These are phyloP conservation scores for Melitaea cinxia DNA, from an alignment of 1,140 invertebrate genomes.

Conservation along the genomic window DNA sequence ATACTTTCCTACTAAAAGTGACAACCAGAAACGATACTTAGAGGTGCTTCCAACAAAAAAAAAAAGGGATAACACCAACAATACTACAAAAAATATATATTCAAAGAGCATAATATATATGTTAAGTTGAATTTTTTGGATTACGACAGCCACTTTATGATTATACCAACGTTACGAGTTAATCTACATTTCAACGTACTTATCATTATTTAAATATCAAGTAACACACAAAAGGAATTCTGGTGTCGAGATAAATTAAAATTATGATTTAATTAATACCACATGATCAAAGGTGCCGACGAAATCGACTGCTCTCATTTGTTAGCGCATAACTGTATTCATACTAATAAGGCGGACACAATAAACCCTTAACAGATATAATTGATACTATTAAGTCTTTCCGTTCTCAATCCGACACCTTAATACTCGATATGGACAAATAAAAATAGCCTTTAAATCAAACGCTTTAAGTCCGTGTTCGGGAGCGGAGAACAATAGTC, in stretches of 20 bases:
- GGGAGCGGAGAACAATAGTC: slow-evolving; percentile 21
- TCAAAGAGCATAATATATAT: too few species aligned
- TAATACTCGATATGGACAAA: slow-evolving; percentile 16
- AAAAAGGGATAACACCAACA: too few species aligned
- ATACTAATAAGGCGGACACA: slow-evolving; percentile 58
- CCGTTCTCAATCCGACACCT: slow-evolving; percentile 59
- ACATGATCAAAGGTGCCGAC: slow-evolving; percentile 47
- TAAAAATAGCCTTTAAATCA: slow-evolving; percentile 34
- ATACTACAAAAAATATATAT: too few species aligned
- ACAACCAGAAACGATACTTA: too few species aligned
- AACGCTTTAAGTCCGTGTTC: slow-evolving; percentile 6
- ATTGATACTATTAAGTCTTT: slow-evolving; percentile 69
- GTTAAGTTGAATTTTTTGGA: too few species aligned
- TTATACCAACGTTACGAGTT: background rate
- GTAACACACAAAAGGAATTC: background rate
- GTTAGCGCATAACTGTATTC: slow-evolving; percentile 56
- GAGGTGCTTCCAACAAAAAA: too few species aligned
- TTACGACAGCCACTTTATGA: too few species aligned
- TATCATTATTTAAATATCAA: background rate
- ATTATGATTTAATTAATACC: slow-evolving; percentile 28
- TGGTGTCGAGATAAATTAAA: slow-evolving; percentile 19
- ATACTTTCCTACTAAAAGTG: too few species aligned
- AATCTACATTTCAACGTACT: background rate
- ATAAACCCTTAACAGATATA: slow-evolving; percentile 73
- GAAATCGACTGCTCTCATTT: slow-evolving; percentile 49